Base-by-base conservation (phyloP, 2,113 vertebrate species). In the Xerus inauris region DNA sequence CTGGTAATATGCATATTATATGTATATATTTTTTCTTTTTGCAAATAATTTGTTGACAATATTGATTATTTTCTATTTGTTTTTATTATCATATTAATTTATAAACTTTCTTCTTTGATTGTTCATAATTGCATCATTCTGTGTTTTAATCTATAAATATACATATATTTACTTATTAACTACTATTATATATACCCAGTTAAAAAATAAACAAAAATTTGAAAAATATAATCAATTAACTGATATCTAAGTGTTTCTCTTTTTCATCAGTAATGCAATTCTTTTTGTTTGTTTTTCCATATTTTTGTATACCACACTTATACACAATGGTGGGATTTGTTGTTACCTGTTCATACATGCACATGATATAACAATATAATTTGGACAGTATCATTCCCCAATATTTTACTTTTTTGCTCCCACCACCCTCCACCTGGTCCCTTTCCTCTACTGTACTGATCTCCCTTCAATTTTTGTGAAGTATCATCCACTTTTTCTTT, bases 1-100 rank as follows among this genome's bases (percentile, higher is more conserved):
- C 3, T 76, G 7, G 5, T 7, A 16, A 0, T 24, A 20, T 40
- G 47, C 2, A 54, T 4, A 71, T 1, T 22, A 3, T 26, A 26
- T 14, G 24, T 28, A 40, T 67, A 62, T 40, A 49, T 69, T 17
- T 38, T 38, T 73, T 85, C 71, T 57, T 57, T 54, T 20, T 57
- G 54, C 6, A 57, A 19, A 38, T 65, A 32, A 30, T 65, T 51
- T 62, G 30, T 49, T 62, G 54, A 8, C 32, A 28, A 30, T 71
- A 45, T 38, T 86, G 72, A 64, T 32, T 75, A 65, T 16, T 73
- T 85, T 19, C 19, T 24, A 45, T 9, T 47, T 1, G 1, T 10
- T 47, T 45, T 51, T 8, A 45, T n/a, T 14, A 14, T 28, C 72
- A 38, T 73, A 13, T 47, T 65, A 57, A 73, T 59, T 65, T 64